Evolutionary conservation across 2,113 vertebrate species (phyloP), one percentile per base, ranked within the genome.

Genomic region (Gobio gobio): DNA sequence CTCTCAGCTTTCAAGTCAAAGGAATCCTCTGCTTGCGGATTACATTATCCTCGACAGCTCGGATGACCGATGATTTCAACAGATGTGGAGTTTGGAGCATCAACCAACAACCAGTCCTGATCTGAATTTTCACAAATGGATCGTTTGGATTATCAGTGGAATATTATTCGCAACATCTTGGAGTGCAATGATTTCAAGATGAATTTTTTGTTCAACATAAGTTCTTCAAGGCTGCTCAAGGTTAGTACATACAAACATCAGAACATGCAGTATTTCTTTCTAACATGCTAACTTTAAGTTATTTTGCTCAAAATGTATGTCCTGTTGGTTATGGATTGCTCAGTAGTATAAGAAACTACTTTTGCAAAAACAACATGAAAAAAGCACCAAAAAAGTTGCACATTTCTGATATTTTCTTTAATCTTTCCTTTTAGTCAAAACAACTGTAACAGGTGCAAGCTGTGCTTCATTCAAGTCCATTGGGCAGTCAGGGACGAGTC

Each of bases 401-500:
- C 54, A 36, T 90, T 87, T 89, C 87, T 83, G 74, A 86, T 66
- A 84, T 86, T 88, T 84, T 85, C 82, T 87, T 88, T 89, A 89
- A 88, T 85, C 81, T 76, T 78, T 83, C 66, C 82, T 86, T 87
- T 84, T 64, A 88, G 82, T 86, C 82, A 87, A 51, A 89, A 89
- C 66, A 88, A 88, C 81, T 88, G 86, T 87, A 88, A 87, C 87
- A 73, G 78, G 86, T 89, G 75, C 88, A 90, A 90, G 56, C 51
- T 90, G 85, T 89, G 66, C 74, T 89, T 87, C 33, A 78, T 85
- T 88, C 76, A 86, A 88, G 84, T 89, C 89, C 92, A 85, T 83
- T 79, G 90, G 90, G 88, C 90, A 94, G 86, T 91, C 90, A 93
- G 87, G 89, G 91, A 94, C 87, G 91, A 94, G 94, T 92, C 93